Evolutionary conservation across 2,797 vertebrate genomes (phyloP).

Genomic region (Dromococcyx pavoninus): DNA sequence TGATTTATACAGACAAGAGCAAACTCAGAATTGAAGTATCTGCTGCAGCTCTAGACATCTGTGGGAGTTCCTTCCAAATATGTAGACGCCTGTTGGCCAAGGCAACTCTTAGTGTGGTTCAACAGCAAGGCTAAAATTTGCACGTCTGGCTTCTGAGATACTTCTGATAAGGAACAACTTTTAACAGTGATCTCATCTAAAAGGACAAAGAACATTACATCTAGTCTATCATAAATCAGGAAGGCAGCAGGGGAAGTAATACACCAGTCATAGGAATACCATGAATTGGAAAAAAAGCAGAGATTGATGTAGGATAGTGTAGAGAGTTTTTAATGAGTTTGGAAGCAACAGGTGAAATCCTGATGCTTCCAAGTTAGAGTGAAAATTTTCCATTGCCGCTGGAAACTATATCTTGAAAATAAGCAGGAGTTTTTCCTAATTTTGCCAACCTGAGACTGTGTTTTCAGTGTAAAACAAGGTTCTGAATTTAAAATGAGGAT

Average conservation of each 20-base stretch:
- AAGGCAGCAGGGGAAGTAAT: neutral
- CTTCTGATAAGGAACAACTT: neutral
- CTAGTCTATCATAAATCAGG: neutral
- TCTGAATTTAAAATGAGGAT: neutral
- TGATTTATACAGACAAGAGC: neutral
- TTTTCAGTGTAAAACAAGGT: constrained; percentile 1
- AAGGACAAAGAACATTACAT: neutral
- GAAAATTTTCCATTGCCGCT: neutral
- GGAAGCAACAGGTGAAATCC: neutral
- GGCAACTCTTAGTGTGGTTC: neutral
- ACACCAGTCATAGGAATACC: neutral
- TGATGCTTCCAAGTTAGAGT: neutral
- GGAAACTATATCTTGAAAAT: neutral
- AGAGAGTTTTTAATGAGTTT: neutral
- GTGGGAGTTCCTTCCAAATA: neutral
- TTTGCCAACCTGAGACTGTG: neutral
- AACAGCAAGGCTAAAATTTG: neutral
- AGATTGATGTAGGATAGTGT: neutral
- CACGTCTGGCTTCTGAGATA: neutral
- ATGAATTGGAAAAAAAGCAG: neutral
- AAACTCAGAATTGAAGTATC: neutral
- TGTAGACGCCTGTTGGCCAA: neutral
- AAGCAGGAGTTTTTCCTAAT: neutral
- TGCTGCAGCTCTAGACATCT: neutral
- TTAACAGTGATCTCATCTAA: neutral